These are phyloP conservation scores for Melanotaenia maccullochi DNA, from an alignment of 2,797 vertebrate species.

Conservation along the genomic window DNA sequence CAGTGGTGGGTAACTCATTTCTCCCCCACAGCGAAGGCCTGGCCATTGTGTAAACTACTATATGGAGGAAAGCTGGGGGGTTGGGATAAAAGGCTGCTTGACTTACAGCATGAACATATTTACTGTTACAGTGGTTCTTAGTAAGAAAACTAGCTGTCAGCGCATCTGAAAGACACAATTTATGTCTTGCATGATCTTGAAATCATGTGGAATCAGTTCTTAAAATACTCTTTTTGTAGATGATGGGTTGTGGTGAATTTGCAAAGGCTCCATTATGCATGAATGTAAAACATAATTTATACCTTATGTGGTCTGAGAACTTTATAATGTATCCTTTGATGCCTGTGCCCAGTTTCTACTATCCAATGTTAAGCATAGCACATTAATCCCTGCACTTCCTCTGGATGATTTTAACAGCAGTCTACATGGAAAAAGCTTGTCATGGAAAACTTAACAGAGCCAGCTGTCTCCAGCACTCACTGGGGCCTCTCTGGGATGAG, in stretches of 20 bases:
- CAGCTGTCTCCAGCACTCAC: slow-evolving; percentile 44
- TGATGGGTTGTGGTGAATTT: not conserved
- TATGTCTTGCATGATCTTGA: slow-evolving; percentile 3
- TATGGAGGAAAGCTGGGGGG: slow-evolving; percentile 64
- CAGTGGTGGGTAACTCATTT: slow-evolving; percentile 83
- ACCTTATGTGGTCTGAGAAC: not conserved
- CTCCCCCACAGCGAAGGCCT: slow-evolving; percentile 78
- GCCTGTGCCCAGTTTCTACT: slow-evolving; percentile 15
- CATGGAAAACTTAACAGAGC: slow-evolving; percentile 54
- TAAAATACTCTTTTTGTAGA: not conserved
- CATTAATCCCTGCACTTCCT: slow-evolving; percentile 53
- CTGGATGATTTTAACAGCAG: slow-evolving; percentile 30
- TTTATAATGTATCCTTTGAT: slow-evolving; percentile 2
- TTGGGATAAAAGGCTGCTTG: slow-evolving; percentile 65
- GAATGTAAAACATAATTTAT: slow-evolving; percentile 20
- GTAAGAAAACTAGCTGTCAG: not conserved
- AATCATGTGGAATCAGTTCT: not conserved
- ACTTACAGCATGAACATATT: slow-evolving; percentile 56
- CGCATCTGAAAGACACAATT: slow-evolving; percentile 12
- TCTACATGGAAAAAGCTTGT: slow-evolving; percentile 62
- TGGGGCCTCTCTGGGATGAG: slow-evolving; percentile 18
- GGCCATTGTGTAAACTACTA: slow-evolving; percentile 80
- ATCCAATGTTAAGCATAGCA: slow-evolving; percentile 34
- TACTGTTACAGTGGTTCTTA: slow-evolving; percentile 63
- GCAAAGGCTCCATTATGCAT: slow-evolving; percentile 6